phyloP scores from a whole-genome alignment of 1,140 invertebrate species.

The Gonioctena quinquepunctata region DNA sequence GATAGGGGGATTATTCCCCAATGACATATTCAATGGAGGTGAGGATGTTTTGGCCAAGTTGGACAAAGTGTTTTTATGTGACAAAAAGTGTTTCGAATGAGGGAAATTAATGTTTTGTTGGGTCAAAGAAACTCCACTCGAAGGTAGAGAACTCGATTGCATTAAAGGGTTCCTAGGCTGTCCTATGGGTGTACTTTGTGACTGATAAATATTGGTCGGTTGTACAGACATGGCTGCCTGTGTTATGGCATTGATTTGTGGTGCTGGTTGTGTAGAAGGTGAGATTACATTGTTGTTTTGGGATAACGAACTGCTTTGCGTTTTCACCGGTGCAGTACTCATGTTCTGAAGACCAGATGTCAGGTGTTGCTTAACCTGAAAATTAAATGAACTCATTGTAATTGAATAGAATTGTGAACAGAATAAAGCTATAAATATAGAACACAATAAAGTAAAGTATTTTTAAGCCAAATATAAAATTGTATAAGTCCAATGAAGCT shows the following conservation, averaged over 20 bases:
- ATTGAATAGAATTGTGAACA: no score
- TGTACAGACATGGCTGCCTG: conserved; percentile 14
- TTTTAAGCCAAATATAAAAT: no score
- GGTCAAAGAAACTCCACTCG: conserved; percentile 17
- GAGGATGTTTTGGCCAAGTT: not conserved
- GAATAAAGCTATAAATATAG: no score
- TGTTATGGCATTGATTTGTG: not conserved
- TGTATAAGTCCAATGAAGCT: no score
- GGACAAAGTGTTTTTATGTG: not conserved
- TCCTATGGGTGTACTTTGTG: conserved; percentile 5
- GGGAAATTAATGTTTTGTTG: not conserved
- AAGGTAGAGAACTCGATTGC: not conserved
- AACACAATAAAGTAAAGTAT: no score
- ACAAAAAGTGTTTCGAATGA: not conserved
- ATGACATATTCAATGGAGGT: not conserved
- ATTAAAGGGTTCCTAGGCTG: not conserved
- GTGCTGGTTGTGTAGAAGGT: not conserved
- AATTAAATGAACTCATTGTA: no score
- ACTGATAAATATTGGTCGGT: conserved; percentile 14
- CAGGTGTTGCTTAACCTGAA: conserved; percentile 8
- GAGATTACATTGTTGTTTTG: conserved; percentile 6
- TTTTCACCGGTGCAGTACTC: not conserved
- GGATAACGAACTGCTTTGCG: not conserved
- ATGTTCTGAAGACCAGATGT: not conserved
- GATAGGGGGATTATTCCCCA: not conserved